A percentile compares a stretch with the other conserved stretches of the same genome.
These are phyloP conservation scores for Tetragnatha versicolor DNA, from an alignment of 1,140 invertebrate species.

Conservation along the genomic window DNA sequence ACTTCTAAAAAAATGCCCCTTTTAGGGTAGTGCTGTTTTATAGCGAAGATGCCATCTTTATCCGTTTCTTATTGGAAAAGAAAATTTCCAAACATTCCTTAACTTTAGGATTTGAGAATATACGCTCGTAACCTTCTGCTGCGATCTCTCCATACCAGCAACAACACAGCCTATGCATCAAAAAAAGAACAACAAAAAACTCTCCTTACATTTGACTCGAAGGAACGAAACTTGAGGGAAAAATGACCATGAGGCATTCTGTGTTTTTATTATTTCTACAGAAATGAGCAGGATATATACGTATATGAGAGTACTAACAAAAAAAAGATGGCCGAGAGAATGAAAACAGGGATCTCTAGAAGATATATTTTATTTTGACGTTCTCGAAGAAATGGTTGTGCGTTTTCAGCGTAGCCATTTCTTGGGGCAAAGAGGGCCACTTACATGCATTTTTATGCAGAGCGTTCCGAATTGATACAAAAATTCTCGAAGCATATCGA, in stretches of 20 bases:
- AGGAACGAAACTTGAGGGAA: not conserved
- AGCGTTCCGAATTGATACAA: constrained; percentile 8
- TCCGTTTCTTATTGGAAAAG: constrained; percentile 15
- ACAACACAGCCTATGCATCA: not conserved
- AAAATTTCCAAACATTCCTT: constrained; percentile 7
- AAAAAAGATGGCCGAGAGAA: not conserved
- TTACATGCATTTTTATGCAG: constrained; percentile 4
- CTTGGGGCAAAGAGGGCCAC: not conserved
- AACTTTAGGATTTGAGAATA: not conserved
- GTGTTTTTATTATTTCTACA: too few relatives aligned
- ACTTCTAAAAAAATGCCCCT: not conserved
- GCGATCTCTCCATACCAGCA: not conserved
- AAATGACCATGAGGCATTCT: constrained; percentile 17
- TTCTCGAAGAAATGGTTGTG: not conserved
- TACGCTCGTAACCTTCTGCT: too few relatives aligned
- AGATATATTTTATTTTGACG: constrained; percentile 3
- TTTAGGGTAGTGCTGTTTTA: not conserved
- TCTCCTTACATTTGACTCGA: too few relatives aligned
- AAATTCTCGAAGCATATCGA: constrained; percentile 14
- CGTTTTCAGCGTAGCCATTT: not conserved
- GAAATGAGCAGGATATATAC: constrained; percentile 12
- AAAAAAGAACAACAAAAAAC: not conserved
- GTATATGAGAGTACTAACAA: not conserved
- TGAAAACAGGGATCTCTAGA: not conserved
- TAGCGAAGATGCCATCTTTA: constrained; percentile 13